Conservation (phyloP, 2,113 vertebrate genomes). For the Eclectus roratus region DNA sequence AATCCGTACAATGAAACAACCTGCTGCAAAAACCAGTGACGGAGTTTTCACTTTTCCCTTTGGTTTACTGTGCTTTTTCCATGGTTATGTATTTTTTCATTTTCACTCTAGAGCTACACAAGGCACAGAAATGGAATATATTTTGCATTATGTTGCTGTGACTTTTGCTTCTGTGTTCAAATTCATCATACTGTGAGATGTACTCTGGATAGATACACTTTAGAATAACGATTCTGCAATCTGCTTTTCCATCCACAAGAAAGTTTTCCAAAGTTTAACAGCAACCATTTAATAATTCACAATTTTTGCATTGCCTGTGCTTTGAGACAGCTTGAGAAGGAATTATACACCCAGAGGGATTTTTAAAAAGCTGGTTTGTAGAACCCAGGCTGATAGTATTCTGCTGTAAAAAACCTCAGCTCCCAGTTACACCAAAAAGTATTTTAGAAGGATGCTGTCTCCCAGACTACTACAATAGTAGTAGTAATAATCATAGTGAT, state of each 20-base stretch:
- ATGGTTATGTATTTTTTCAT: neutral
- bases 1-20: neutral
- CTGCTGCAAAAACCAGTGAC: neutral
- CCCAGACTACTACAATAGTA: neutral
- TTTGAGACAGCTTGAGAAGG: neutral
- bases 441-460: neutral
- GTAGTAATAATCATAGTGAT: neutral
- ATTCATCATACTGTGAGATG: neutral
- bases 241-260: neutral
- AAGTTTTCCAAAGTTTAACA: neutral
- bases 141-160: neutral
- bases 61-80: neutral
- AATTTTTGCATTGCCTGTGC: neutral
- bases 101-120: neutral
- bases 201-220: neutral
- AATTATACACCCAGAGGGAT: neutral
- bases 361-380: neutral
- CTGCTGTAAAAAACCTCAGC: neutral
- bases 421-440: neutral
- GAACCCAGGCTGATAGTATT: neutral
- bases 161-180: neutral
- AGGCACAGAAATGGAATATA: neutral
- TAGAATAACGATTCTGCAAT: neutral
- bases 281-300: neutral
- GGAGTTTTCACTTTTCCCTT: neutral